Evolutionary conservation across 2,113 vertebrate genomes (phyloP).

Genomic region (Carollia perspicillata): DNA sequence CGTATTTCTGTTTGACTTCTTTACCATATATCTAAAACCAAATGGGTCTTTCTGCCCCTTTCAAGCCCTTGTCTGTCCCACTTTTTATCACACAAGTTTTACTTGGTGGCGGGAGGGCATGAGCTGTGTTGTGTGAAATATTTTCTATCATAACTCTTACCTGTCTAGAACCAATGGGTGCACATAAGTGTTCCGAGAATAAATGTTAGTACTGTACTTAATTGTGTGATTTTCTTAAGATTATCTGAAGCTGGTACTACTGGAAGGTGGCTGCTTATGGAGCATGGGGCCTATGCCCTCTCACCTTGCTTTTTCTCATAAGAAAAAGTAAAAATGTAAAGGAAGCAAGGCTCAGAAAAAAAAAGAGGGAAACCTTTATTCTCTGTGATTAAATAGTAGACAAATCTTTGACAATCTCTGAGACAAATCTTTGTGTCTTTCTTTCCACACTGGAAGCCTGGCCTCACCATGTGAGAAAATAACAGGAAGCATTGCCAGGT

Average conservation of each 20-base stretch:
- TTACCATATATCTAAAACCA: background rate
- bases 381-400: background rate
- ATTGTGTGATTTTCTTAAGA: background rate
- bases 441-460: background rate
- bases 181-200: background rate
- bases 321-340: background rate
- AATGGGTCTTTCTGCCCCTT: background rate
- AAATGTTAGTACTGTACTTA: background rate
- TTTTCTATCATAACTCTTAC: background rate
- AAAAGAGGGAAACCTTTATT: background rate
- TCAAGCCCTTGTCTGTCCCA: background rate
- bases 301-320: background rate
- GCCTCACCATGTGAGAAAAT: background rate
- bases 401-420: too few relatives aligned
- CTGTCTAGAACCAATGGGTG: background rate
- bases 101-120: accelerated
- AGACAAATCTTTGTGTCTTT: background rate
- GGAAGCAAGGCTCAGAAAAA: background rate
- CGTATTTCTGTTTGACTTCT: background rate
- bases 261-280: background rate
- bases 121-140: background rate
- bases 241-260: background rate
- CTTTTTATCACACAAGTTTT: background rate
- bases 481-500: background rate
- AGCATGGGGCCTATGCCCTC: accelerated